Percentiles rank a stretch among this genome's conserved stretches.
phyloP scores from a whole-genome alignment of 2,113 vertebrate genomes.

The Monopterus albus region DNA sequence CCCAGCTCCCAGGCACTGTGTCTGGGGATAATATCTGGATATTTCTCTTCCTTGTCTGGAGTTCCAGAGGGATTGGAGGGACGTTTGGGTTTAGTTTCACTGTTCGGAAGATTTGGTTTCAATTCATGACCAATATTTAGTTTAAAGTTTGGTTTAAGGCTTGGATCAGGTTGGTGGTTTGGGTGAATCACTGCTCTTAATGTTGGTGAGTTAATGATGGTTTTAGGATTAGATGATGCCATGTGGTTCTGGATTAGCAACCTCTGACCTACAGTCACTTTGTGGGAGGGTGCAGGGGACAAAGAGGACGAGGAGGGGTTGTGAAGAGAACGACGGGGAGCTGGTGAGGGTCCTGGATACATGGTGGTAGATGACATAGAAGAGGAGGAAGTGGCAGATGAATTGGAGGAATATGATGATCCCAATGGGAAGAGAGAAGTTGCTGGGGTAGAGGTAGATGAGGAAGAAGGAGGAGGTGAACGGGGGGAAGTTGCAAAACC shows the following conservation, averaged over 20 bases:
- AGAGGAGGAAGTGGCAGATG: constrained; percentile 9
- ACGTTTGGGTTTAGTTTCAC: constrained; percentile 19
- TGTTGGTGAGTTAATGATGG: background rate
- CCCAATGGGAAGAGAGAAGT: background rate
- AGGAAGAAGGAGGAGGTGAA: constrained; percentile 33
- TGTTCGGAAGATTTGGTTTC: constrained; percentile 22
- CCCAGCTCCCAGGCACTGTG: constrained; percentile 81
- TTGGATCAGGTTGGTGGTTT: constrained; percentile 42
- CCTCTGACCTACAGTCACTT: constrained; percentile 19
- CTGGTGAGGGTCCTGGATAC: constrained; percentile 45
- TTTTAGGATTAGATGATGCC: constrained; percentile 12
- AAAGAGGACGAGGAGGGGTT: constrained; percentile 32
- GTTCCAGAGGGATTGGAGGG: constrained; percentile 38
- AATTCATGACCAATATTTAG: background rate
- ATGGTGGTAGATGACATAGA: background rate
- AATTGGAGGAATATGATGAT: constrained; percentile 18
- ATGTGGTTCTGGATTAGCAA: background rate
- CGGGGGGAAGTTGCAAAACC: background rate
- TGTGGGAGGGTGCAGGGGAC: background rate
- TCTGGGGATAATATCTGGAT: constrained; percentile 58
- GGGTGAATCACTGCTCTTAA: constrained; percentile 25
- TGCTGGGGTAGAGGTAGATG: constrained; percentile 27
- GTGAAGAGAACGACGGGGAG: constrained; percentile 56
- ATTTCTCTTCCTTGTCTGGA: constrained; percentile 57
- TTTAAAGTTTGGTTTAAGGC: constrained; percentile 6